phyloP scores from a whole-genome alignment of 2,113 vertebrate species.

The Crocuta crocuta region DNA sequence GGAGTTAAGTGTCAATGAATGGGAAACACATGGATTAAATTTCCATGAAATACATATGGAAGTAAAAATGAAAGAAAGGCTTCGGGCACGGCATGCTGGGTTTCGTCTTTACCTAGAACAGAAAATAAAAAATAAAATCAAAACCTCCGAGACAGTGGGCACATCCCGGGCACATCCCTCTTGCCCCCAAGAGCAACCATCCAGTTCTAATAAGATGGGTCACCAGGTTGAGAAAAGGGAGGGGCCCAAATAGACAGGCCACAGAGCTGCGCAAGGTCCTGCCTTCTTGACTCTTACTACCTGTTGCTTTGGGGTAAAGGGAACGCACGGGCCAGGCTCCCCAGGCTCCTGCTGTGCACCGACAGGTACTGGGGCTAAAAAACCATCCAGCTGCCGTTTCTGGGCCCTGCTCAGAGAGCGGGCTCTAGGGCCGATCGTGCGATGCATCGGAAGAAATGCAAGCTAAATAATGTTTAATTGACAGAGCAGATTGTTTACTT shows the following conservation, averaged over 20 bases:
- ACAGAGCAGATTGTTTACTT: conserved; percentile 84
- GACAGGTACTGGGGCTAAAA: not conserved
- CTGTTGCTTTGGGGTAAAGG: not conserved
- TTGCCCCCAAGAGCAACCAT: not conserved
- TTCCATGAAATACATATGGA: conserved; percentile 47
- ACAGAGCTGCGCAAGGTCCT: no score
- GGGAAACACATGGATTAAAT: conserved; percentile 57
- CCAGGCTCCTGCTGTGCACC: not conserved
- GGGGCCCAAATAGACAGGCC: rapidly evolving
- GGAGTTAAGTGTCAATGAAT: conserved; percentile 50
- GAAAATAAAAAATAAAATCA: not conserved
- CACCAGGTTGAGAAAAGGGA: not conserved
- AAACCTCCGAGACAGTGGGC: not conserved
- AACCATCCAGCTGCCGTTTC: not conserved
- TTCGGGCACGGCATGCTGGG: not conserved
- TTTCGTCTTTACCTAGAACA: conserved; percentile 13
- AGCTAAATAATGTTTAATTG: conserved; percentile 85
- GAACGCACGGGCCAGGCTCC: not conserved
- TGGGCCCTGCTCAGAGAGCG: not conserved
- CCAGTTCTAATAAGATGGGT: not conserved
- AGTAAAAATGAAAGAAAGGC: conserved; percentile 34
- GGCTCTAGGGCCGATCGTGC: not conserved
- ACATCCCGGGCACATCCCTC: not conserved
- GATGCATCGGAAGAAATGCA: conserved; percentile 74
- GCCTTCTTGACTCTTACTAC: not conserved